Evolutionary conservation across 2,888 invertebrate species (phyloP), one percentile per base, ranked within the genome.

Genomic region (Muschampia plurimacula): DNA sequence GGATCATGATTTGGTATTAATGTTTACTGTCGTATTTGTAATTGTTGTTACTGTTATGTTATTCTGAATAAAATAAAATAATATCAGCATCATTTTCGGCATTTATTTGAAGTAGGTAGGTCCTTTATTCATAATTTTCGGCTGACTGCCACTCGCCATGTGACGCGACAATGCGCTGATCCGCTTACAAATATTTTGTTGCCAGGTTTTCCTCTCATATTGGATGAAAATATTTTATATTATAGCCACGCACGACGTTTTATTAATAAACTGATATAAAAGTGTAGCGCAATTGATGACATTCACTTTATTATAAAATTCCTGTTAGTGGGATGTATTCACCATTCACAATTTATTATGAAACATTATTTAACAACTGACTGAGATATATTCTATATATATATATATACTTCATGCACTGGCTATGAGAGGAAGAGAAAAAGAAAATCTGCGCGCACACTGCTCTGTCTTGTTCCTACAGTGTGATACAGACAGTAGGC

Each of bases 151-250:
- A 46, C 46, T 36, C 71, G 60, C 66, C 66, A 71, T 60, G 60
- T 66, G 71, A 71, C 66, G 70, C 65, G 39, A 52, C 71, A 46
- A 71, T 60, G 71, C 49, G 46, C 28, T 66, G 65, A 59, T 65
- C 71, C 71, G 71, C 46, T 66, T 52, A 62, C 60, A 57, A 67
- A 72, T 59, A 67, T 67, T 72, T 72, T 72, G 71, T 72, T 66
- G 46, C 49, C 65, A 66, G 66, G 15, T 55, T 60, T 67, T 72
- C 28, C 59, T 41, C 49, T 67, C 15, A 32, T 62, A 59, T 39
- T 67, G 59, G 15, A 66, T 70, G 49, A 72, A 72, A 62, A 68
- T 68, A 68, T 60, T 59, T 66, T 72, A 41, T 57, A 22, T 62
- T 22, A 4, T 52, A 5, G 2, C 60, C 15, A 39, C 13, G 39